Base-by-base conservation (phyloP, 2,113 vertebrate species). In the Callipepla squamata region DNA sequence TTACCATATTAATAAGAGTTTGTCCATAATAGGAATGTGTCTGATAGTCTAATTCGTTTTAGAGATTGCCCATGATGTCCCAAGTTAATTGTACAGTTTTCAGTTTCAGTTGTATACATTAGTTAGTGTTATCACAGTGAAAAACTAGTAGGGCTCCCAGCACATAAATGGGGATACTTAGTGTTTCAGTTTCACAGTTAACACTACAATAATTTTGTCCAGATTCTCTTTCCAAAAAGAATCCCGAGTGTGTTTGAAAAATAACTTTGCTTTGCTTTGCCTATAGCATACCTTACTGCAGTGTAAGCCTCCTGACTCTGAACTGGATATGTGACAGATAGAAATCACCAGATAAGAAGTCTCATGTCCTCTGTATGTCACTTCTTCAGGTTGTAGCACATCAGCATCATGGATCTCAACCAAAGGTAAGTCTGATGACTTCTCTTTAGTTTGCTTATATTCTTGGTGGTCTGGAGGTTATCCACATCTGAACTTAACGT, bases 311-410 rank as follows among this genome's bases (percentile, higher is more conserved):
- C 19, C 38, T 50, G 26, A 45, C 12, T 15, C 59, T n/a, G 25
- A 5, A n/a, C n/a, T 44, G 4, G 44, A 2, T 22, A 19, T 4
- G 1, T 4, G 48, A 72, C 44, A 74, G 42, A 5, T n/a, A 13
- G 34, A 65, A n/a, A 74, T 66, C 19, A 4, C 7, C 34, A 30
- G 53, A 13, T 0, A 3, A 51, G 42, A 21, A 80, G 26, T 14
- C 1, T 0, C 0, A 0, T 21, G 32, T 44, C 40, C 9, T 21
- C 53, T n/a, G 1, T 15, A 13, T 8, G 34, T 38, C 14, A 25
- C 14, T 30, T 14, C 53, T 48, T 16, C 45, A 26, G 40, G 17
- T 18, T 74, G 19, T 67, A 61, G 28, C 1, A 2, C 62, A 21
- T n/a, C 53, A 25, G 19, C 18, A 17, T 25, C 12, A 1, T 3